phyloP scores from a whole-genome alignment of 2,888 invertebrate genomes.

The Thera britannica region DNA sequence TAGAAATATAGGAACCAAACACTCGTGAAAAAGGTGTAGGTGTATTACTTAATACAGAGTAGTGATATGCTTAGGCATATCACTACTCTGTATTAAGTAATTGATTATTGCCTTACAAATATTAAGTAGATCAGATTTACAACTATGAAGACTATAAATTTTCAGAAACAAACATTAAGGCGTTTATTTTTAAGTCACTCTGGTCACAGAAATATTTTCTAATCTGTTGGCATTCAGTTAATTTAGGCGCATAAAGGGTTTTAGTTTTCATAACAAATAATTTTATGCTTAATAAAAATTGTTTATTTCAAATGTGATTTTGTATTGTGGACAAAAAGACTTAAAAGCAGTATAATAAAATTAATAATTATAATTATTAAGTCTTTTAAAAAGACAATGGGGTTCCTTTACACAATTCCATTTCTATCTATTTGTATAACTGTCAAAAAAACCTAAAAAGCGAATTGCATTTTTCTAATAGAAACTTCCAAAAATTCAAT shows the following conservation, averaged over 20 bases:
- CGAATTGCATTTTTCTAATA: background rate
- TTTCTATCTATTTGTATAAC: background rate
- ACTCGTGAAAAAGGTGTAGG: too few species aligned
- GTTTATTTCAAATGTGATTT: background rate
- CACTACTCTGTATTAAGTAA: constrained; percentile 11
- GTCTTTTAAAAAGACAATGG: background rate
- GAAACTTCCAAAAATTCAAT: constrained; percentile 2
- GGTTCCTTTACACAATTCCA: background rate
- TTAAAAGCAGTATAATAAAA: background rate
- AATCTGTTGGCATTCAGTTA: constrained; percentile 58
- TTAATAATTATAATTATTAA: too few species aligned
- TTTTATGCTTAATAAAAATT: background rate
- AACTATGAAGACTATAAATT: constrained; percentile 37
- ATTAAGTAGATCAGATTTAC: constrained; percentile 55
- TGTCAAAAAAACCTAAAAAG: constrained; percentile 3
- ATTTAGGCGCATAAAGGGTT: constrained; percentile 44
- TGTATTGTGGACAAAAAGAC: background rate
- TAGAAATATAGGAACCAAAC: too few species aligned
- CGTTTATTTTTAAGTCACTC: constrained; percentile 55
- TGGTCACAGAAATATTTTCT: constrained; percentile 58
- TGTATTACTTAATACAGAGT: too few species aligned
- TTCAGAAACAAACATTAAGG: constrained; percentile 48
- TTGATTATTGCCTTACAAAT: constrained; percentile 53
- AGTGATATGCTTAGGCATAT: too few species aligned
- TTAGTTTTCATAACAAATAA: too few species aligned